Percentiles rank a stretch among this genome's conserved stretches.
Conservation (phyloP, 2,888 invertebrate species). For the Linhomoeus sp. region DNA sequence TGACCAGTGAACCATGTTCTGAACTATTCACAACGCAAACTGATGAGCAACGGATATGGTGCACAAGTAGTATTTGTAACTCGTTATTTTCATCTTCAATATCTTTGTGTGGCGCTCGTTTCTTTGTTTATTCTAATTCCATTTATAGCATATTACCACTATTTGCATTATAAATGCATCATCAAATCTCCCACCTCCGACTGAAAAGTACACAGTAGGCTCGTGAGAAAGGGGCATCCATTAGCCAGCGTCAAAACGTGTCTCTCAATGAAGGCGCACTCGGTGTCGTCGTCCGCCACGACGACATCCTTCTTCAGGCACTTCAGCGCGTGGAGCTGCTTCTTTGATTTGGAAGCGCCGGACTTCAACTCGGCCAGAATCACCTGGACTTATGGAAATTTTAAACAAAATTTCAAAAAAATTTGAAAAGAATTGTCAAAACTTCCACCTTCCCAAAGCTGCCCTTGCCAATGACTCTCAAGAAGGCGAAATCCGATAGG, state of each 20-base stretch:
- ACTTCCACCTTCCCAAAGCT: conserved; percentile 81
- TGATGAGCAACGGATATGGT: too few relatives aligned
- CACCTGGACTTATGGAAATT: conserved; percentile 43
- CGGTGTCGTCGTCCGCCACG: conserved; percentile 92
- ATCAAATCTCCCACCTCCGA: conserved; percentile 55
- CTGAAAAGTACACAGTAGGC: conserved; percentile 94
- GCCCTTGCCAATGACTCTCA: conserved; percentile 93
- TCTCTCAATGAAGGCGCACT: conserved; percentile 64
- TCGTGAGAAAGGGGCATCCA: conserved; percentile 89
- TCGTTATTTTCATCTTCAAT: too few relatives aligned
- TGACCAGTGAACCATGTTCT: too few relatives aligned
- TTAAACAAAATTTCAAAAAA: background rate
- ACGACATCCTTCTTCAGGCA: conserved; percentile 96
- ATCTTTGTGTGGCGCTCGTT: too few relatives aligned
- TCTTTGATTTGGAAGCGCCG: too few relatives aligned
- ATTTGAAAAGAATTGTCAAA: conserved; percentile 2
- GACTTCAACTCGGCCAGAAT: conserved; percentile 77
- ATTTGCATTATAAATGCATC: too few relatives aligned
- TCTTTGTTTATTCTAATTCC: too few relatives aligned
- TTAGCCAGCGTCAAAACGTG: conserved; percentile 72
- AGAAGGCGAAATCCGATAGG: conserved; percentile 81
- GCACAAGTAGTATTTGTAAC: too few relatives aligned
- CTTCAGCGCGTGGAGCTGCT: conserved; percentile 87
- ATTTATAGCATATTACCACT: too few relatives aligned
- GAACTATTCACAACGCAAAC: too few relatives aligned